phyloP scores from a whole-genome alignment of 2,797 vertebrate species.

The Rachycentron canadum region DNA sequence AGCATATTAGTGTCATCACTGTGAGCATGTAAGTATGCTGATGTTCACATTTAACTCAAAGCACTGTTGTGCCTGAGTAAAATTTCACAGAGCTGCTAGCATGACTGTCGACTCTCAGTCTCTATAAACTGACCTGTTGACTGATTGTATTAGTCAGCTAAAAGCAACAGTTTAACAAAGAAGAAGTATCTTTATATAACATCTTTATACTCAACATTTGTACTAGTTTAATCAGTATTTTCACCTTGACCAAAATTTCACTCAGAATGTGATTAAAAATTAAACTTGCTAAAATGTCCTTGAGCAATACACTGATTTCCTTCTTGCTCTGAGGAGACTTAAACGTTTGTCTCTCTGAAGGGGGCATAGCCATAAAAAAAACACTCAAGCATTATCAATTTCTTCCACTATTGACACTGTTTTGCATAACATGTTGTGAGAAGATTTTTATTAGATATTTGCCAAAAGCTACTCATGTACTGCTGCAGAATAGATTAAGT shows the following conservation, averaged over 20 bases:
- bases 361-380: slow-evolving; percentile 4
- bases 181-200: background rate
- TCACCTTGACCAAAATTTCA: background rate
- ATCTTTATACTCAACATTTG: slow-evolving; percentile 3
- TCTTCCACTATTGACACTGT: slow-evolving; percentile 7
- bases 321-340: background rate
- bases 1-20: background rate
- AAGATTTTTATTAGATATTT: slow-evolving; percentile 10
- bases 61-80: background rate
- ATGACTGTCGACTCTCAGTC: background rate
- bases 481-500: background rate
- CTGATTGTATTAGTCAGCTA: background rate
- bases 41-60: slow-evolving; percentile 2
- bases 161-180: background rate
- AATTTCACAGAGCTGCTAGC: background rate
- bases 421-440: slow-evolving; percentile 6
- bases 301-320: slow-evolving; percentile 3
- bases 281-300: slow-evolving; percentile 1
- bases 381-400: background rate
- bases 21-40: background rate
- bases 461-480: background rate
- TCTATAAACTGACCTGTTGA: background rate
- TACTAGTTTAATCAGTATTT: background rate
- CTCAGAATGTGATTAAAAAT: background rate
- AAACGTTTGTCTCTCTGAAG: background rate